Base-by-base conservation (phyloP, 2,113 vertebrate species). In the Climacteris rufus region DNA sequence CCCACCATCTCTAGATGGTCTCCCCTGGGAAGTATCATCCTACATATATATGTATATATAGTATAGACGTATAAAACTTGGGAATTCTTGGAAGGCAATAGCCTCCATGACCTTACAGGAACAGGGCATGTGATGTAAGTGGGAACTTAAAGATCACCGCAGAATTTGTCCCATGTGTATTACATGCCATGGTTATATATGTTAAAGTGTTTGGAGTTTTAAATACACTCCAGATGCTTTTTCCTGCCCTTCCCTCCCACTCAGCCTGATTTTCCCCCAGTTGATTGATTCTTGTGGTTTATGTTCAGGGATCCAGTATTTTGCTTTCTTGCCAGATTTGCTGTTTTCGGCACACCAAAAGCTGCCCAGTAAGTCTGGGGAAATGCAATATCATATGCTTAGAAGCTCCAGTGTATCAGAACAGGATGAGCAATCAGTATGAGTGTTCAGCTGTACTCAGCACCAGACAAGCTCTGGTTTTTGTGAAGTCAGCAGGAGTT, bases 151-250 rank as follows among this genome's bases (percentile, higher is more conserved):
- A 83, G 49, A 78, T 33, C 4, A 2, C 31, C 5, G 1, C 44
- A 64, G 52, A 79, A 33, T 57, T 60, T 75, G 64, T 92, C 85
- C 87, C 90, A 6, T 71, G 94, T 42, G 92, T 59, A 75, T 94
- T 82, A 8, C 77, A 53, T 87, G 72, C 56, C 31, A 25, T 37
- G 52, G 57, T 81, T 86, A 93, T 75, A 93, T 84, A 88, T 72
- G 75, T 93, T 90, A 39, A 86, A 94, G 25, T 18, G 10, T 81
- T 83, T 28, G 3, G 7, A 47, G 84, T 93, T 90, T 86, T 71
- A 93, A 90, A 95, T 92, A 37, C 37, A 50, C 49, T 90, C 93
- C 92, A 94, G 88, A 93, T 96, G 92, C 45, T 77, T 92, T 89
- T 88, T 84, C 83, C 79, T 95, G 88, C 76, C 56, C 53, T 89